Evolutionary conservation across 2,888 invertebrate species (phyloP), one percentile per base, ranked within the genome.

Genomic region (Rhagonycha lutea): DNA sequence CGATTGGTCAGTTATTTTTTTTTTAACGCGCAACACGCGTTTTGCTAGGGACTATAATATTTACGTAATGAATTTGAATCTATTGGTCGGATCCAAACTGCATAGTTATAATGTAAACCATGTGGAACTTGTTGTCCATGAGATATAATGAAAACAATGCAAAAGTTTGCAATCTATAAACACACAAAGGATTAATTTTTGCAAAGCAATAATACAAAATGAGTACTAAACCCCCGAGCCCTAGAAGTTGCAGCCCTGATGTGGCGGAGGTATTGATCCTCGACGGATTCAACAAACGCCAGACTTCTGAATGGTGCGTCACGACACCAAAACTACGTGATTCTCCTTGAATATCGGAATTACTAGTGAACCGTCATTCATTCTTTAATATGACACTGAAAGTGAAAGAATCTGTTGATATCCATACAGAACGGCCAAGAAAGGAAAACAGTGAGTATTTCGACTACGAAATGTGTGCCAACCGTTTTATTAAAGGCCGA

Each of bases 191-290:
- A 47, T 47, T 47, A 47, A 47, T 47, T 47, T 47, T 47, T 47
- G n/a, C 47, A 47, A 47, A 47, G 47, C 47, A 47, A 65, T 65
- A 24, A n/a, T 65, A 24, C 63, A 65, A n/a, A 72, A 62, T 24
- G 62, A 23, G 73, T 69, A 62, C 29, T 68, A 68, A 67, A 61
- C 60, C 63, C 73, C 63, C 12, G 69, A 62, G 68, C 68, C 47
- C 69, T 72, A 61, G 32, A 24, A 65, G 69, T 67, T 71, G 68
- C 68, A 68, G 70, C 74, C 75, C 68, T 32, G 71, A 68, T 70
- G 75, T 71, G 62, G 68, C 71, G 74, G 74, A 67, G 62, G 68
- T 75, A 75, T 75, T 75, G 75, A 75, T 75, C 71, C 75, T 71
- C 47, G 68, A 65, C 60, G 71, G 68, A 61, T 71, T 75, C 68